Percentiles rank a stretch among this genome's conserved stretches.
These are phyloP conservation scores for Beroe forskalii DNA, from an alignment of 37 sponge, comb jelly and placozoan species.

Conservation along the genomic window DNA sequence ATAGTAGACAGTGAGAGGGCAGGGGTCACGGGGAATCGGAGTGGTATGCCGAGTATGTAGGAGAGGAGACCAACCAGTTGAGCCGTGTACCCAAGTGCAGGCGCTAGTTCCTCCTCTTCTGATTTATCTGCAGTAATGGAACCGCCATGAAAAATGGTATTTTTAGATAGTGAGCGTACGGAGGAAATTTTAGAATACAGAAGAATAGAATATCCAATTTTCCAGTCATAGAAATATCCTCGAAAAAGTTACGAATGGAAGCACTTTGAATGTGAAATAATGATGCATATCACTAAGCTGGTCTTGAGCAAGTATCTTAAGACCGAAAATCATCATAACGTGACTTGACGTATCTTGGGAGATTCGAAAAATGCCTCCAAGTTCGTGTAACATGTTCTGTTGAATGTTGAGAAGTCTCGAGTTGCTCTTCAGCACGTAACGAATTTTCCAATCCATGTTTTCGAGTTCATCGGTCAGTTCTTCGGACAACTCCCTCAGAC, in stretches of 20 bases:
- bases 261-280: no score
- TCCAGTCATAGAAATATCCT: no score
- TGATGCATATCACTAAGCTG: background rate
- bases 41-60: background rate
- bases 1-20: conserved; percentile 60
- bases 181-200: no score
- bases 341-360: background rate
- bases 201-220: no score
- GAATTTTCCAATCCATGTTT: conserved; percentile 25
- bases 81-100: conserved; percentile 48
- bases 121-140: conserved; percentile 24
- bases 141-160: no score
- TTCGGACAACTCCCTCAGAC: background rate
- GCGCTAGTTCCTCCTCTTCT: conserved; percentile 7
- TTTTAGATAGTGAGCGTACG: no score
- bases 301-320: conserved; percentile 27
- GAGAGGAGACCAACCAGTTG: background rate
- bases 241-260: no score
- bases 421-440: conserved; percentile 34
- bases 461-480: background rate
- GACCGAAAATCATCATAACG: conserved; percentile 25
- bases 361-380: background rate
- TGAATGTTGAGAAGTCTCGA: background rate
- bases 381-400: background rate
- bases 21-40: conserved; percentile 40